These are phyloP conservation scores for Aphodius granarius DNA, from an alignment of 2,888 invertebrate genomes.

Conservation along the genomic window DNA sequence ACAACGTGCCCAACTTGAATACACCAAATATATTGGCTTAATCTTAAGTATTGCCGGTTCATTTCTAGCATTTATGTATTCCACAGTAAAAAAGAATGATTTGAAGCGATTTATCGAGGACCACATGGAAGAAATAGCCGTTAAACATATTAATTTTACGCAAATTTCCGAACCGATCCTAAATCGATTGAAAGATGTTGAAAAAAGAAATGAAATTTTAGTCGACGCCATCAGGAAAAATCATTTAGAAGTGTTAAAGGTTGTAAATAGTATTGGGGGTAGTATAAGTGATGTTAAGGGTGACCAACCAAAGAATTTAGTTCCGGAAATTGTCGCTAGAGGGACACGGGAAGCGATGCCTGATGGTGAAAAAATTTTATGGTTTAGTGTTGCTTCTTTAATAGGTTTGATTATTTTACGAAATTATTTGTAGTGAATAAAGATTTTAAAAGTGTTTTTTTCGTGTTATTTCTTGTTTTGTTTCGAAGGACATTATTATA, in stretches of 20 bases:
- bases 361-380: slow-evolving; percentile 21
- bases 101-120: slow-evolving; percentile 45
- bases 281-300: background rate
- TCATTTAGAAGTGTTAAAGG: slow-evolving; percentile 25
- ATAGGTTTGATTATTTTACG: slow-evolving; percentile 22
- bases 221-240: slow-evolving; percentile 24
- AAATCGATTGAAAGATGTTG: background rate
- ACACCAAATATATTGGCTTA: slow-evolving; percentile 77
- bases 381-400: slow-evolving; percentile 21
- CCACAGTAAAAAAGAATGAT: slow-evolving; percentile 47
- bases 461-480: background rate
- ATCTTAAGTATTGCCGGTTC: slow-evolving; percentile 49
- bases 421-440: background rate
- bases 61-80: slow-evolving; percentile 47
- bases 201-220: slow-evolving; percentile 9
- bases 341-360: slow-evolving; percentile 6
- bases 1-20: slow-evolving; percentile 78
- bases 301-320: background rate
- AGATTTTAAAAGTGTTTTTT: background rate
- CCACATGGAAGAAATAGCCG: slow-evolving; percentile 16
- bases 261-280: slow-evolving; percentile 19
- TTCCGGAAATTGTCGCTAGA: background rate
- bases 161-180: background rate
- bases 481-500: too few relatives aligned
- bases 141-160: background rate